A percentile compares a stretch with the other conserved stretches of the same genome.
Evolutionary conservation across 1,140 invertebrate species (phyloP).

Genomic region (Platyscapa corneri): DNA sequence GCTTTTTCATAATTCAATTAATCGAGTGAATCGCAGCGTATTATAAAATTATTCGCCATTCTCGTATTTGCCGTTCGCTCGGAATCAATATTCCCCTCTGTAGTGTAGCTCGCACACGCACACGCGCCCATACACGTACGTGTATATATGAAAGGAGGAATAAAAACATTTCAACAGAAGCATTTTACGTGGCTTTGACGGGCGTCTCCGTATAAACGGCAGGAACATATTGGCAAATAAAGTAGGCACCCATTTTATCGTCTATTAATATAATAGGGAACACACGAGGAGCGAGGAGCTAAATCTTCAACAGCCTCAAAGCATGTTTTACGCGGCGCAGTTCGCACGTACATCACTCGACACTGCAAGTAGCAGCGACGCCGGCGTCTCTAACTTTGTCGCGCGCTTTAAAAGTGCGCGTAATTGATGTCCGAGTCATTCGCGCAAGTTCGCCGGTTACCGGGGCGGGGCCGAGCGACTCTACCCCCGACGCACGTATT

Average conservation of each 20-base stretch:
- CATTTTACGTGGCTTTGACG: no score
- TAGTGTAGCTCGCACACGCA: no score
- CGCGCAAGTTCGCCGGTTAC: conserved; percentile 17
- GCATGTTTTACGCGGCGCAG: background rate
- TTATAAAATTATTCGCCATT: no score
- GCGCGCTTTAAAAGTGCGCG: conserved; percentile 9
- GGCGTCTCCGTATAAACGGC: no score
- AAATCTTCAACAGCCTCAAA: background rate
- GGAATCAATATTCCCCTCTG: background rate
- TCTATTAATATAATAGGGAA: background rate
- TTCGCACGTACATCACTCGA: background rate
- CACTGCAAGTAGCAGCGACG: background rate
- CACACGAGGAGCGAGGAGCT: background rate
- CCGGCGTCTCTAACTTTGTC: background rate
- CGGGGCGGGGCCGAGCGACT: background rate
- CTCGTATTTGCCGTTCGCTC: background rate
- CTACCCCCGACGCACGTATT: no score
- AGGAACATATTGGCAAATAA: background rate
- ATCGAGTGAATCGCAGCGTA: no score
- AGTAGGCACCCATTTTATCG: background rate
- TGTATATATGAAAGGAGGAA: no score
- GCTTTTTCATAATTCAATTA: no score
- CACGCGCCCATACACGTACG: no score
- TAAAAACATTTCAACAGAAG: no score
- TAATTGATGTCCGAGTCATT: conserved; percentile 49